Evolutionary conservation across 2,888 invertebrate species (phyloP).

Genomic region (Isotomurus palustris): DNA sequence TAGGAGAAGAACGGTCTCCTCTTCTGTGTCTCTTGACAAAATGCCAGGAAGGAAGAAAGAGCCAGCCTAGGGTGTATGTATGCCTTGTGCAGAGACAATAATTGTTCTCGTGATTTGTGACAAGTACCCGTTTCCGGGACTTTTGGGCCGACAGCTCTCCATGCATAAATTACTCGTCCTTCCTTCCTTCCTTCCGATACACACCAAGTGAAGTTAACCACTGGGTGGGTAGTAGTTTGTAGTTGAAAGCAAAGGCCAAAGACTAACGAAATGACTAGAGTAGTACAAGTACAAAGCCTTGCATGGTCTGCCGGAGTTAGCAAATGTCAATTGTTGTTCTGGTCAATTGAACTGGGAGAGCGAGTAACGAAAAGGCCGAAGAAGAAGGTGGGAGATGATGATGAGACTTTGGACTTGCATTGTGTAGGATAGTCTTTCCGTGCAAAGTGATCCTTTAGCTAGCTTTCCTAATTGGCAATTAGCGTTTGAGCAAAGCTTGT

Average conservation of each 20-base stretch:
- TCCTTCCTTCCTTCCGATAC: not conserved
- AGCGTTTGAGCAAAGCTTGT: slow-evolving; percentile 19
- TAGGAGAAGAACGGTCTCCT: not conserved
- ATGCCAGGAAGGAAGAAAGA: slow-evolving; percentile 1
- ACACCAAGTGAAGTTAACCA: too few species aligned
- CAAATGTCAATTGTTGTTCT: too few species aligned
- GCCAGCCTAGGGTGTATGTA: not conserved
- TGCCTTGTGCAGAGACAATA: not conserved
- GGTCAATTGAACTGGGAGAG: not conserved
- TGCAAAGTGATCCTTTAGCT: too few species aligned
- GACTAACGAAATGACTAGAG: too few species aligned
- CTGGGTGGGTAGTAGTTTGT: too few species aligned
- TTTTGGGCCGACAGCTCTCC: too few species aligned
- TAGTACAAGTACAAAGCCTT: not conserved
- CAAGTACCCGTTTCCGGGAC: too few species aligned
- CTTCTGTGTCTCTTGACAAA: not conserved
- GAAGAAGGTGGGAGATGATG: not conserved
- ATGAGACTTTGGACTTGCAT: not conserved
- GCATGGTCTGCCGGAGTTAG: too few species aligned
- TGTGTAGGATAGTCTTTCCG: not conserved
- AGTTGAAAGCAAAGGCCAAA: too few species aligned
- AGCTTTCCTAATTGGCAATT: slow-evolving; percentile 37
- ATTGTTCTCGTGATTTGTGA: too few species aligned
- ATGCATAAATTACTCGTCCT: not conserved
- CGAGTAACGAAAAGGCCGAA: not conserved